Evolutionary conservation across 1,140 invertebrate genomes (phyloP).

Genomic region (Magallana ariakensis): DNA sequence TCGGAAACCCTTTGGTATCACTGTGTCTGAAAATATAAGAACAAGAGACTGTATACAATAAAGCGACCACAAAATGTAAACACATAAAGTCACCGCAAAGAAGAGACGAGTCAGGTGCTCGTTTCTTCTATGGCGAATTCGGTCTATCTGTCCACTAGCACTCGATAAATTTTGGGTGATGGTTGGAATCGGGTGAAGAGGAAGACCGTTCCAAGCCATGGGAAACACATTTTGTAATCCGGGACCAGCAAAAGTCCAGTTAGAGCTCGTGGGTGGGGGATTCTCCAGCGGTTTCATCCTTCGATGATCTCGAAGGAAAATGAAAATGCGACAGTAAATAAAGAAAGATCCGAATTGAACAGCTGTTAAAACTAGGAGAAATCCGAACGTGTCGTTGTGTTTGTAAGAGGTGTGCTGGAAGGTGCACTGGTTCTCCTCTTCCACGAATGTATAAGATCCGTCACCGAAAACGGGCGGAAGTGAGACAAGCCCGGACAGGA

Average conservation of each 20-base stretch:
- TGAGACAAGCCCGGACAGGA: conserved; percentile 68
- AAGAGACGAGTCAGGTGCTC: conserved; percentile 73
- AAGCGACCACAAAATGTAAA: conserved; percentile 66
- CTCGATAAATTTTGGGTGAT: conserved; percentile 61
- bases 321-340: conserved; percentile 73
- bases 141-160: conserved; percentile 68
- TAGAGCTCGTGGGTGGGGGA: conserved; percentile 69
- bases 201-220: conserved; percentile 74
- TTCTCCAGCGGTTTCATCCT: conserved; percentile 72
- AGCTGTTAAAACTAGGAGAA: conserved; percentile 68
- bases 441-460: conserved; percentile 71
- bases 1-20: conserved; percentile 58
- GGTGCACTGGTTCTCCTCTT: conserved; percentile 72
- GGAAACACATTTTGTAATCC: conserved; percentile 73
- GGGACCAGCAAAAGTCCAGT: conserved; percentile 75
- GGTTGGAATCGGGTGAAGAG: conserved; percentile 56
- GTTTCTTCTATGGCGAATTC: conserved; percentile 65
- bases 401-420: conserved; percentile 70
- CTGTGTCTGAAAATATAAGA: conserved; percentile 62
- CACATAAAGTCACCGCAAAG: conserved; percentile 65
- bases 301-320: conserved; percentile 72
- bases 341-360: conserved; percentile 66
- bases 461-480: conserved; percentile 75
- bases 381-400: conserved; percentile 73
- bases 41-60: conserved; percentile 69